phyloP scores from a whole-genome alignment of 1,140 invertebrate species.

The Metaphire vulgaris region DNA sequence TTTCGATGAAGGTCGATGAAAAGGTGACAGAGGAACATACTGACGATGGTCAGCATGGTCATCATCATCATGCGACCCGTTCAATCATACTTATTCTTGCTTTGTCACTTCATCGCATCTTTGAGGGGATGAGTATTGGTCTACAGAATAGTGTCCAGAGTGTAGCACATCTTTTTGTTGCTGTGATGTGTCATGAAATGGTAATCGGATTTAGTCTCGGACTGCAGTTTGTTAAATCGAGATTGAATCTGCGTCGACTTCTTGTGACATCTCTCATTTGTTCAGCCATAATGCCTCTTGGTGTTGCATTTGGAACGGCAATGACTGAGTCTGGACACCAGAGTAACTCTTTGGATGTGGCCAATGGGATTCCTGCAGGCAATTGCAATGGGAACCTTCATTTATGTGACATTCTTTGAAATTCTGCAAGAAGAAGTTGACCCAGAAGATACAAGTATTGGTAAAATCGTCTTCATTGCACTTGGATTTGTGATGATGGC shows the following conservation, averaged over 20 bases:
- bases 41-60: conserved; percentile 25
- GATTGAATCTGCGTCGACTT: conserved; percentile 33
- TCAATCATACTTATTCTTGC: conserved; percentile 50
- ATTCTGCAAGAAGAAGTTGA: conserved; percentile 63
- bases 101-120: conserved; percentile 51
- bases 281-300: conserved; percentile 63
- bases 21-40: not conserved
- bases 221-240: conserved; percentile 44
- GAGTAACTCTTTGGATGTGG: conserved; percentile 38
- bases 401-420: conserved; percentile 88
- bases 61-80: conserved; percentile 34
- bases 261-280: conserved; percentile 41
- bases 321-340: conserved; percentile 50
- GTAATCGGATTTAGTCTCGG: conserved; percentile 52
- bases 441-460: conserved; percentile 24
- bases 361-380: conserved; percentile 58
- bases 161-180: conserved; percentile 49
- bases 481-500: conserved; percentile 28
- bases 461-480: conserved; percentile 21
- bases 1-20: not conserved
- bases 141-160: conserved; percentile 39
- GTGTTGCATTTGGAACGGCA: conserved; percentile 59
- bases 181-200: conserved; percentile 51
- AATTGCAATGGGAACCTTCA: conserved; percentile 77
- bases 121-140: conserved; percentile 54